phyloP scores from a whole-genome alignment of 2,888 invertebrate genomes.

The Caenorhabditis doughertyi region DNA sequence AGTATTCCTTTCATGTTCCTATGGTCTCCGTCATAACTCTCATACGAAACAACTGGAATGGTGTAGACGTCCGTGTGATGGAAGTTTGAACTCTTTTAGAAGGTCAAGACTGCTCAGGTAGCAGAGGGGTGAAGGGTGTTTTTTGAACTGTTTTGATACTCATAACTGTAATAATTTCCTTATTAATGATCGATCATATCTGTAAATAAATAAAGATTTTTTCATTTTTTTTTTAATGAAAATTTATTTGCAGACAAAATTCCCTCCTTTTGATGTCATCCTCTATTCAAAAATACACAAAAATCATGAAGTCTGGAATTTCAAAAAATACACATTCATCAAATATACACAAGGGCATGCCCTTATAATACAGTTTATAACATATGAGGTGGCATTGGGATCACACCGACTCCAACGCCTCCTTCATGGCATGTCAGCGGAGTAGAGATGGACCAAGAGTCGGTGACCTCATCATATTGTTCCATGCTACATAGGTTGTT shows the following conservation, averaged over 20 bases:
- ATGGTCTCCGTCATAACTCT: conserved; percentile 76
- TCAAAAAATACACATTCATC: too few species aligned
- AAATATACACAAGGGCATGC: neutral
- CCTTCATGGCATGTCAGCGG: conserved; percentile 89
- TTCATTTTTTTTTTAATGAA: too few species aligned
- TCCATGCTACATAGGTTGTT: conserved; percentile 91
- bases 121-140: too few species aligned
- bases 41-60: conserved; percentile 75
- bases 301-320: neutral
- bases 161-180: neutral
- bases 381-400: conserved; percentile 84
- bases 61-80: conserved; percentile 76
- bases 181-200: too few species aligned
- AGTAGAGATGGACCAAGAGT: conserved; percentile 85
- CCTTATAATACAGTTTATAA: conserved; percentile 1
- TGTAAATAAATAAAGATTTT: too few species aligned
- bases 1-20: conserved; percentile 64
- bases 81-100: neutral
- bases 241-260: too few species aligned
- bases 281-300: too few species aligned
- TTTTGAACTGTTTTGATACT: too few species aligned
- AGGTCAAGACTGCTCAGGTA: conserved; percentile 32
- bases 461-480: conserved; percentile 87
- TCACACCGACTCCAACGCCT: conserved; percentile 92
- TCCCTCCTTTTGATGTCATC: too few species aligned